Evolutionary conservation across 2,113 vertebrate genomes (phyloP).

Genomic region (Nyctibius bracteatus): DNA sequence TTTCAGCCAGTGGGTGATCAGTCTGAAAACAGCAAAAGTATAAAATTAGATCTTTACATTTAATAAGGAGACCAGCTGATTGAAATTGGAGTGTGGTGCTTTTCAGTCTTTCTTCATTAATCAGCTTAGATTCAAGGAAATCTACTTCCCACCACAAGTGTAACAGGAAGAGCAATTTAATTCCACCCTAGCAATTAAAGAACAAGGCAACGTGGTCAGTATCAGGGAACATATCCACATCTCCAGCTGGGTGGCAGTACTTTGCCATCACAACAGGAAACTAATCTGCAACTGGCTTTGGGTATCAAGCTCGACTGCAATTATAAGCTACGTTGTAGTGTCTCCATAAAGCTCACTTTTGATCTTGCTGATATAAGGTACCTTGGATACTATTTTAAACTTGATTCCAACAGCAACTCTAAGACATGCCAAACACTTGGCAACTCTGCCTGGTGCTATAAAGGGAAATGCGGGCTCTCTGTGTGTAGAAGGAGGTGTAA

Average conservation of each 20-base stretch:
- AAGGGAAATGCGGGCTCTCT: conserved; percentile 55
- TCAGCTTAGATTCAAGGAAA: conserved; percentile 74
- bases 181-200: conserved; percentile 78
- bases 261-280: conserved; percentile 76
- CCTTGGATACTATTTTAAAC: conserved; percentile 46
- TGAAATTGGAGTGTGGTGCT: conserved; percentile 63
- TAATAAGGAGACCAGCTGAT: conserved; percentile 71
- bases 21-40: conserved; percentile 82
- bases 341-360: conserved; percentile 33
- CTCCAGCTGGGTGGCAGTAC: conserved; percentile 75
- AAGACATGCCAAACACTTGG: conserved; percentile 57
- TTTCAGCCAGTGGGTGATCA: conserved; percentile 89
- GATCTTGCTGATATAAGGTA: conserved; percentile 26
- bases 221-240: conserved; percentile 68
- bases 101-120: conserved; percentile 72
- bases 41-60: conserved; percentile 73
- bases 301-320: conserved; percentile 30
- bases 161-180: conserved; percentile 81
- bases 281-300: conserved; percentile 57
- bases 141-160: conserved; percentile 72
- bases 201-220: conserved; percentile 72
- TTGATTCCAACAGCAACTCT: conserved; percentile 38
- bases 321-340: background rate
- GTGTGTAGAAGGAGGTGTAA: conserved; percentile 52
- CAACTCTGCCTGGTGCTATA: conserved; percentile 50